phyloP scores from a whole-genome alignment of 2,113 vertebrate genomes.

The Campylorhamphus procurvoides region DNA sequence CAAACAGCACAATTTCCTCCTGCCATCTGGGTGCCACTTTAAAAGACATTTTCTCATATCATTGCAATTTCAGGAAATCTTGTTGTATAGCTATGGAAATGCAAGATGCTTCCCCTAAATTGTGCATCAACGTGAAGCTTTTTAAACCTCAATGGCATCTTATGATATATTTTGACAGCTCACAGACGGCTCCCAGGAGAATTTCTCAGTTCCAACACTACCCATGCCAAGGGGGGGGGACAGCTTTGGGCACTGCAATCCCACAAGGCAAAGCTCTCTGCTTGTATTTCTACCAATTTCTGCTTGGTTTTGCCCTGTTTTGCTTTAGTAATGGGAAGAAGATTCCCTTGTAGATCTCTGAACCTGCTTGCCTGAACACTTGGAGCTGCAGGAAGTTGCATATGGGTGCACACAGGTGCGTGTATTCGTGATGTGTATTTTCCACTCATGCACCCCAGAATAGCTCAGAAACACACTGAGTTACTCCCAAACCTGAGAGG shows the following conservation, averaged over 20 bases:
- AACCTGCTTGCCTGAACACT: not conserved
- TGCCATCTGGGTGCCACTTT: constrained; percentile 59
- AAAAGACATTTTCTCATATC: constrained; percentile 44
- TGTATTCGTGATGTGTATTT: not conserved
- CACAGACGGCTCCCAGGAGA: not conserved
- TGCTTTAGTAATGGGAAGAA: not conserved
- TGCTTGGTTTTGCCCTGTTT: not conserved
- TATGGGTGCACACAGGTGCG: not conserved
- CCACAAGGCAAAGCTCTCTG: not conserved
- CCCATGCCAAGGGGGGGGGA: not conserved
- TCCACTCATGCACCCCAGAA: not conserved
- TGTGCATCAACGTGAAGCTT: not conserved
- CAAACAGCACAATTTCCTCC: constrained; percentile 40
- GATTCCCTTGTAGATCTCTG: not conserved
- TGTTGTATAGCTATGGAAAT: constrained; percentile 34
- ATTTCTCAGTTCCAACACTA: not conserved
- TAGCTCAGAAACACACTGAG: not conserved
- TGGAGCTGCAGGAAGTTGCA: not conserved
- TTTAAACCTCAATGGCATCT: constrained; percentile 5
- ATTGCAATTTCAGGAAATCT: constrained; percentile 52
- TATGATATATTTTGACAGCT: constrained; percentile 49
- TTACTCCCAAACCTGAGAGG: not conserved
- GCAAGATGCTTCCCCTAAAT: constrained; percentile 22
- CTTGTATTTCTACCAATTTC: not conserved
- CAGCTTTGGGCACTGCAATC: not conserved